Evolutionary conservation across 2,888 invertebrate species (phyloP).

Genomic region (Boloria euphrosyne): DNA sequence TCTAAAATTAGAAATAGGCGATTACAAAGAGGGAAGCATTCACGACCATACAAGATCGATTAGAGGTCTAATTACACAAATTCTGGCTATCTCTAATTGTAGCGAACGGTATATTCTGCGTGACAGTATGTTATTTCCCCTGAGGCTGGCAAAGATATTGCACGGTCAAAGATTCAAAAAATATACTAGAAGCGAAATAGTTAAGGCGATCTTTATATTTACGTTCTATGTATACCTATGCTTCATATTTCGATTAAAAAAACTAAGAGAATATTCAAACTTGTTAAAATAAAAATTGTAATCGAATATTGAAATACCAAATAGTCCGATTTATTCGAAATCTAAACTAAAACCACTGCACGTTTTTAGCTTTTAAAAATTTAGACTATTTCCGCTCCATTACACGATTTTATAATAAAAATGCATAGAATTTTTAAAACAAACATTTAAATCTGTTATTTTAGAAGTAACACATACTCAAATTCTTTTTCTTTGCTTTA

Average conservation of each 20-base stretch:
- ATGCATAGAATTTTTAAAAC: background rate
- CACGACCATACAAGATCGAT: slow-evolving; percentile 69
- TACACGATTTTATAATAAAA: slow-evolving; percentile 7
- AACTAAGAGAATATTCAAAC: background rate
- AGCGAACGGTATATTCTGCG: slow-evolving; percentile 77
- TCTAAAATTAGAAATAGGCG: slow-evolving; percentile 32
- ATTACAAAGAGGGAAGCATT: slow-evolving; percentile 25
- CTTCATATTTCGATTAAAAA: too few species aligned
- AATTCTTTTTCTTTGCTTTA: slow-evolving; percentile 39
- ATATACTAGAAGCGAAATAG: slow-evolving; percentile 46
- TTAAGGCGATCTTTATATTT: background rate
- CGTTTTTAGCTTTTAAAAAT: slow-evolving; percentile 10
- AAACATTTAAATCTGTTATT: slow-evolving; percentile 1
- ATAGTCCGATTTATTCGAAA: slow-evolving; percentile 2
- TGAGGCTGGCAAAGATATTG: slow-evolving; percentile 80
- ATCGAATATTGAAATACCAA: background rate
- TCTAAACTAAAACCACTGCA: slow-evolving; percentile 1
- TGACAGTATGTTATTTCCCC: slow-evolving; percentile 81
- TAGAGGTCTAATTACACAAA: slow-evolving; percentile 81
- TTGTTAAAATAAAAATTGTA: slow-evolving; percentile 7
- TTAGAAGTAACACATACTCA: slow-evolving; percentile 18
- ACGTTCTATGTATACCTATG: background rate
- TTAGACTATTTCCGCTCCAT: slow-evolving; percentile 1
- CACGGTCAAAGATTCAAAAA: slow-evolving; percentile 55
- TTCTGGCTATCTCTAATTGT: slow-evolving; percentile 81